A percentile compares a stretch with the other conserved stretches of the same genome.
Conservation (phyloP, 2,888 invertebrate species). For the Amitus sp. region DNA sequence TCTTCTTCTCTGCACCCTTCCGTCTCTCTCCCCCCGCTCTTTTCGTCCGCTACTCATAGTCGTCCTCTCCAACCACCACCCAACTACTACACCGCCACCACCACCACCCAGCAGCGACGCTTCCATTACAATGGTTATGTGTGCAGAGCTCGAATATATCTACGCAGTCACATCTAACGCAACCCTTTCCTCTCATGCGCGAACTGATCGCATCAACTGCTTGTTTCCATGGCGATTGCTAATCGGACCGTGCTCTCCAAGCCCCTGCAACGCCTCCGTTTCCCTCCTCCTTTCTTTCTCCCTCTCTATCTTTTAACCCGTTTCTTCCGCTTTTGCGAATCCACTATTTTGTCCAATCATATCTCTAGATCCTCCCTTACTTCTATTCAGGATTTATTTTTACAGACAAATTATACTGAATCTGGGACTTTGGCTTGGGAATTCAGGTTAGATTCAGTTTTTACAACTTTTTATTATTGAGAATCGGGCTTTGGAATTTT, state of each 20-base stretch:
- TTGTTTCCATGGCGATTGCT: slow-evolving; percentile 72
- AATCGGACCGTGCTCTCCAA: slow-evolving; percentile 66
- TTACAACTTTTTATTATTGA: too few species aligned
- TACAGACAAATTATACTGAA: too few species aligned
- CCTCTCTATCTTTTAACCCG: slow-evolving; percentile 17
- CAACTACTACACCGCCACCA: slow-evolving; percentile 25
- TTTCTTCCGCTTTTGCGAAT: slow-evolving; percentile 27
- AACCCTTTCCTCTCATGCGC: slow-evolving; percentile 60
- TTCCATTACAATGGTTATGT: slow-evolving; percentile 49
- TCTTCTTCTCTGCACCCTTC: too few species aligned
- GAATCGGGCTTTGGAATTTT: too few species aligned
- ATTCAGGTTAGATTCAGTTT: too few species aligned
- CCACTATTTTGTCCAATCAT: slow-evolving; percentile 15
- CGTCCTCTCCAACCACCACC: slow-evolving; percentile 24
- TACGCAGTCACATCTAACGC: slow-evolving; percentile 44
- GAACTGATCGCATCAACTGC: slow-evolving; percentile 69
- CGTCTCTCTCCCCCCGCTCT: too few species aligned
- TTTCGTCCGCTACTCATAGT: too few species aligned
- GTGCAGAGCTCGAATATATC: slow-evolving; percentile 35
- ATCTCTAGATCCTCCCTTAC: too few species aligned
- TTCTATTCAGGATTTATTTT: too few species aligned
- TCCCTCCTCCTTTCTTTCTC: slow-evolving; percentile 16
- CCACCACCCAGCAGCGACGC: slow-evolving; percentile 44
- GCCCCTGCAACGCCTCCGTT: slow-evolving; percentile 40
- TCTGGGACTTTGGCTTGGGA: too few species aligned